Percentiles rank a stretch among this genome's conserved stretches.
Conservation (phyloP, 2,113 vertebrate genomes). For the Gasterosteus nipponicus region DNA sequence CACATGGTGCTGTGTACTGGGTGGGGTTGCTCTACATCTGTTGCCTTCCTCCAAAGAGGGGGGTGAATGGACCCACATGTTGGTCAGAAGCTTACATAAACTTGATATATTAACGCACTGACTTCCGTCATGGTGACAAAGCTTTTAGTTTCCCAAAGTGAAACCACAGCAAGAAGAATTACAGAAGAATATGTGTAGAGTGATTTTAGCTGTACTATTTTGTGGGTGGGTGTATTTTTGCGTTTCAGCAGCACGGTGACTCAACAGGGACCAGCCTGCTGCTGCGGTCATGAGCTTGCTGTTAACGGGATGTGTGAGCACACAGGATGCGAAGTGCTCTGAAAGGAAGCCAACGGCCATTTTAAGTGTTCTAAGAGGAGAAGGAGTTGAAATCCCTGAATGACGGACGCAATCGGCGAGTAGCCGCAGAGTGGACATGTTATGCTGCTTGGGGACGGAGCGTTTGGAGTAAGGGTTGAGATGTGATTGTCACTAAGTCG, state of each 20-base stretch:
- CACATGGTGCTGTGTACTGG: conserved; percentile 62
- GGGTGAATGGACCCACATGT: conserved; percentile 35
- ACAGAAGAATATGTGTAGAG: not conserved
- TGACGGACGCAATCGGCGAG: conserved; percentile 21
- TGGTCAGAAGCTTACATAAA: conserved; percentile 28
- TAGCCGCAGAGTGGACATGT: conserved; percentile 3
- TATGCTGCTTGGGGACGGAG: conserved; percentile 5
- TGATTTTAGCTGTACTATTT: conserved; percentile 11
- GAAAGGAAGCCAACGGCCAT: conserved; percentile 54
- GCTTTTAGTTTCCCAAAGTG: conserved; percentile 14
- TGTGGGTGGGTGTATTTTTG: conserved; percentile 44
- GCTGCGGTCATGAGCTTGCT: conserved; percentile 49
- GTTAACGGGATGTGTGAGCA: conserved; percentile 41
- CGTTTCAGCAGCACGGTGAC: conserved; percentile 58
- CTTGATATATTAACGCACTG: conserved; percentile 27
- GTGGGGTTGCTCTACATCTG: conserved; percentile 72
- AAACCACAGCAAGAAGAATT: conserved; percentile 27
- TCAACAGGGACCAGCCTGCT: conserved; percentile 50
- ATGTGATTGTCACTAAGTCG: not conserved
- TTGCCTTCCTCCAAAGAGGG: conserved; percentile 54
- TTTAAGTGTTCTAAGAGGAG: conserved; percentile 54
- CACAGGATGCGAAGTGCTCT: conserved; percentile 64
- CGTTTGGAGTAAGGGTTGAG: not conserved
- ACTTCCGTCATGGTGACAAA: conserved; percentile 9
- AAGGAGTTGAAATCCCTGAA: conserved; percentile 32